A percentile compares a stretch with the other conserved stretches of the same genome.
These are phyloP conservation scores for Dynastes hyllus DNA, from an alignment of 2,888 invertebrate species.

Conservation along the genomic window DNA sequence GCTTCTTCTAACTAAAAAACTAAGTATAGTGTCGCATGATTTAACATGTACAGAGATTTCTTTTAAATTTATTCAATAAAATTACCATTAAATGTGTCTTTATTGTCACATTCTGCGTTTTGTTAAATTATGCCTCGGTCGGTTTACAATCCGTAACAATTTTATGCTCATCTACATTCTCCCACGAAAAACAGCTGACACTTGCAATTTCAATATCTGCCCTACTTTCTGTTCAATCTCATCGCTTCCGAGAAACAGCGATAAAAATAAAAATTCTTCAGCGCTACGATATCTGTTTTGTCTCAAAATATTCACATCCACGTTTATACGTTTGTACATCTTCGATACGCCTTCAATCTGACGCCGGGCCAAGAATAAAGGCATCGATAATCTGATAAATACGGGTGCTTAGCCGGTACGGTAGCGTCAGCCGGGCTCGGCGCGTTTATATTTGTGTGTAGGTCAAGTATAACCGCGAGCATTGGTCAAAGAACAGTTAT, in stretches of 20 bases:
- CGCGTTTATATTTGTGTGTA: constrained; percentile 62
- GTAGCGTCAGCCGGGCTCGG: neutral
- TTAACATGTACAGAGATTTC: no score
- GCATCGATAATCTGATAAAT: constrained; percentile 8
- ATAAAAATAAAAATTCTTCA: constrained; percentile 8
- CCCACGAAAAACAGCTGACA: constrained; percentile 23
- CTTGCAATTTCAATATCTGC: constrained; percentile 5
- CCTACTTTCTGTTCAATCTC: neutral
- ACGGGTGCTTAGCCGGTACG: neutral
- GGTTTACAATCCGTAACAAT: neutral
- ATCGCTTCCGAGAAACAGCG: constrained; percentile 1
- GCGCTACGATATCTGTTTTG: constrained; percentile 2
- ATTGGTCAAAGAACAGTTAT: constrained; percentile 70
- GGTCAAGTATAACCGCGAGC: constrained; percentile 63
- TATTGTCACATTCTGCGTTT: neutral
- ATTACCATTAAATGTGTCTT: no score
- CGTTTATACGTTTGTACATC: neutral
- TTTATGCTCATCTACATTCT: neutral
- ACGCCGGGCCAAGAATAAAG: neutral
- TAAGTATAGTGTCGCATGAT: no score
- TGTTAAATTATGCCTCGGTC: neutral
- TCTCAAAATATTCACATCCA: neutral
- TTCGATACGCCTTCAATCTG: neutral
- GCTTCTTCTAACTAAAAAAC: no score
- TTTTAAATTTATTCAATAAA: no score